Evolutionary conservation across 2,113 vertebrate species (phyloP).

Genomic region (Salvelinus sp.): DNA sequence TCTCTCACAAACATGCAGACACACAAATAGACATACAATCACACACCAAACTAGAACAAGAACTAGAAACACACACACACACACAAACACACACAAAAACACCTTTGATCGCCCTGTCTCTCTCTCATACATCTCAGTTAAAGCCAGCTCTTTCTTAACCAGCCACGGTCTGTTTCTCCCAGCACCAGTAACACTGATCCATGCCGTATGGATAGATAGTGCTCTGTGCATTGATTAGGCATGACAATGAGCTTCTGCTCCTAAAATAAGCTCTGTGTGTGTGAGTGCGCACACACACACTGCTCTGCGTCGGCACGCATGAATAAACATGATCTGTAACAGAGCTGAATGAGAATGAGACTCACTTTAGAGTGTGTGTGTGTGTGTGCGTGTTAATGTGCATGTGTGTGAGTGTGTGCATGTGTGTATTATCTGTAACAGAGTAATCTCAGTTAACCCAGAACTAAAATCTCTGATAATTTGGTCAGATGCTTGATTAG

Average conservation of each 20-base stretch:
- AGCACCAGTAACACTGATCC: constrained; percentile 31
- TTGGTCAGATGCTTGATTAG: too few relatives aligned
- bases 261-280: constrained; percentile 32
- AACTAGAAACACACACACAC: not conserved
- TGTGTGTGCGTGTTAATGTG: too few relatives aligned
- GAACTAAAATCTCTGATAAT: too few relatives aligned
- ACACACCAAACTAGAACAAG: too few relatives aligned
- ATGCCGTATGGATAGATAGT: constrained; percentile 58
- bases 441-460: too few relatives aligned
- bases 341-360: constrained; percentile 39
- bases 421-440: constrained; percentile 9
- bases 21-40: too few relatives aligned
- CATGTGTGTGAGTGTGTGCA: constrained; percentile 39
- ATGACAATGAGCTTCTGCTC: constrained; percentile 76
- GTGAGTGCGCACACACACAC: constrained; percentile 47
- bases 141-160: constrained; percentile 35
- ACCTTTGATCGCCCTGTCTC: not conserved
- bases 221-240: constrained; percentile 73
- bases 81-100: constrained; percentile 7
- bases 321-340: constrained; percentile 78
- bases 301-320: constrained; percentile 66
- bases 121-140: constrained; percentile 46
- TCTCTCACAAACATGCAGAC: too few relatives aligned
- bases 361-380: too few relatives aligned
- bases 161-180: constrained; percentile 38